phyloP scores from a whole-genome alignment of 2,113 vertebrate species.

The Dasyprocta punctata region DNA sequence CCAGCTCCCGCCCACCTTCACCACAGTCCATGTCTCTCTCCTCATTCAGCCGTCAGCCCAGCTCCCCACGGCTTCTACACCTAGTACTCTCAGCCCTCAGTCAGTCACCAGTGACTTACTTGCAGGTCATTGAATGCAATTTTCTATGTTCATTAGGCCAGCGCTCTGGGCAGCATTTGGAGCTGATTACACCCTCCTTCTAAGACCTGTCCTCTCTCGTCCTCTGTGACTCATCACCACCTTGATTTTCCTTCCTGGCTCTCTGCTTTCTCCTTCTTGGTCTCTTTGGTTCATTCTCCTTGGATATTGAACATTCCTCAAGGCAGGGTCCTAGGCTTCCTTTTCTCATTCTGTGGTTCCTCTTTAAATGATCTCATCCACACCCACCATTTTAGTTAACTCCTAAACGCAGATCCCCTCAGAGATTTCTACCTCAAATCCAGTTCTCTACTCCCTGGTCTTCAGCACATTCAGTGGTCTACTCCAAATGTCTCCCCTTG shows the following conservation, averaged over 20 bases:
- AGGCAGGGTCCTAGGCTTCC: background rate
- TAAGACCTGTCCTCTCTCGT: background rate
- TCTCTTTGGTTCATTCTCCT: no score
- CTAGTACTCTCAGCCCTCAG: background rate
- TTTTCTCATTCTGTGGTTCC: background rate
- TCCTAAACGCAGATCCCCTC: background rate
- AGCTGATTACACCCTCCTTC: background rate
- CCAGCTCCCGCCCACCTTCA: background rate
- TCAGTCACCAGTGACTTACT: background rate
- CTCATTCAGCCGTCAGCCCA: background rate
- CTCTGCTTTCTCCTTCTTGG: no score
- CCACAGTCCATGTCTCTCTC: background rate
- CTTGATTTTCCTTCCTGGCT: background rate
- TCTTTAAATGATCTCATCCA: conserved; percentile 39
- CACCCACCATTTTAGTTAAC: conserved; percentile 53
- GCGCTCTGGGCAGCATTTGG: background rate
- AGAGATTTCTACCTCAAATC: conserved; percentile 41
- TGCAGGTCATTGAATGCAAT: background rate
- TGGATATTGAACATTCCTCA: background rate
- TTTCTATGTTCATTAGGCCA: background rate
- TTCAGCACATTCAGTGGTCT: background rate
- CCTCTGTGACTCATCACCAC: background rate
- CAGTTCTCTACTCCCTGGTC: background rate
- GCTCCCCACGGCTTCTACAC: background rate
- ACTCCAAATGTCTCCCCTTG: background rate